These are phyloP conservation scores for Magallana nippona DNA, from an alignment of 2,888 invertebrate species.

Conservation along the genomic window DNA sequence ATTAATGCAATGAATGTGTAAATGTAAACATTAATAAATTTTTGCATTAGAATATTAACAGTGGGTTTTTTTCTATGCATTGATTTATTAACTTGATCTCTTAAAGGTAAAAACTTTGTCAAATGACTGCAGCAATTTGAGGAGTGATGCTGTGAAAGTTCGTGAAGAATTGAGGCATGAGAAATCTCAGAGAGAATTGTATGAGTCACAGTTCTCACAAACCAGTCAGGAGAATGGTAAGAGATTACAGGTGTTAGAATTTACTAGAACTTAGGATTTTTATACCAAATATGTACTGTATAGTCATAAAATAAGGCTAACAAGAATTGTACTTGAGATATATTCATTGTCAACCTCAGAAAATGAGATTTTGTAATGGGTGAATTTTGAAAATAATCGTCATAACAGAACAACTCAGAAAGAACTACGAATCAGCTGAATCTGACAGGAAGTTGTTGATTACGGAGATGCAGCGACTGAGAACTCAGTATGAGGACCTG, in stretches of 20 bases:
- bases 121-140: slow-evolving; percentile 54
- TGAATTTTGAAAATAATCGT: not conserved
- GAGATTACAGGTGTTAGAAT: not conserved
- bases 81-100: not conserved
- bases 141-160: slow-evolving; percentile 47
- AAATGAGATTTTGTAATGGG: too few species aligned
- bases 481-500: slow-evolving; percentile 73
- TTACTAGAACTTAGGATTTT: not conserved
- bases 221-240: slow-evolving; percentile 58
- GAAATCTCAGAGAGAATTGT: slow-evolving; percentile 58
- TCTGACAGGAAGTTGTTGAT: slow-evolving; percentile 68
- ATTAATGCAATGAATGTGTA: too few species aligned
- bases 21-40: too few species aligned
- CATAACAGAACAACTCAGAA: slow-evolving; percentile 61
- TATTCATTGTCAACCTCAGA: too few species aligned
- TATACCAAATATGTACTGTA: not conserved
- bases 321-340: too few species aligned
- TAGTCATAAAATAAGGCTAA: too few species aligned
- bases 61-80: not conserved
- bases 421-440: slow-evolving; percentile 58
- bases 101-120: slow-evolving; percentile 64
- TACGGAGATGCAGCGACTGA: slow-evolving; percentile 66
- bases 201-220: slow-evolving; percentile 61
- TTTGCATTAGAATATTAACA: too few species aligned
- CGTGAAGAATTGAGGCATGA: slow-evolving; percentile 66